Evolutionary conservation across 2,888 invertebrate genomes (phyloP).

Genomic region (Chrysomela aeneicollis): DNA sequence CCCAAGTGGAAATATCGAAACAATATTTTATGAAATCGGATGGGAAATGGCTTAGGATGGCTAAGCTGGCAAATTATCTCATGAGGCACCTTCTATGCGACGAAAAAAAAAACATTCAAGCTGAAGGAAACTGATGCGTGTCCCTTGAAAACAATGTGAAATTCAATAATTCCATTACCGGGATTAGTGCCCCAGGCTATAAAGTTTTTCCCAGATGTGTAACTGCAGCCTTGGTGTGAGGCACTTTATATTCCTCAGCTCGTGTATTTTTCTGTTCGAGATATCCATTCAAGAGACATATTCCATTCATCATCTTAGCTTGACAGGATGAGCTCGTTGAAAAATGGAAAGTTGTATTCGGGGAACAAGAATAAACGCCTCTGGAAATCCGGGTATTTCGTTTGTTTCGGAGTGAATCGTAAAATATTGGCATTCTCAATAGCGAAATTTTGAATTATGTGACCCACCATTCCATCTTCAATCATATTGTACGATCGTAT

Average conservation of each 20-base stretch:
- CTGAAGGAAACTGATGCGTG: not conserved
- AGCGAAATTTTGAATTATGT: not conserved
- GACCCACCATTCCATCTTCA: not conserved
- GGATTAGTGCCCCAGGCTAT: not conserved
- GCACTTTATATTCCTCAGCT: slow-evolving; percentile 5
- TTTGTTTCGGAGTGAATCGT: not conserved
- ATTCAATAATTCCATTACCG: not conserved
- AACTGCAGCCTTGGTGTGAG: not conserved
- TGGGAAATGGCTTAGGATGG: too few relatives aligned
- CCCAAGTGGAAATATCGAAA: too few relatives aligned
- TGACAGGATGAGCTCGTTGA: slow-evolving; percentile 6
- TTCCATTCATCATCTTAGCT: not conserved
- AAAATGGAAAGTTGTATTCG: slow-evolving; percentile 13
- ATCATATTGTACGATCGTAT: too few relatives aligned
- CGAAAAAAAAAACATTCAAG: not conserved
- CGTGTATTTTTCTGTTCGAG: slow-evolving; percentile 1
- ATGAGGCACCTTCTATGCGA: too few relatives aligned
- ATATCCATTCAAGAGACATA: not conserved
- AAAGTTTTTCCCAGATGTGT: slow-evolving; percentile 1
- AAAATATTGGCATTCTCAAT: not conserved
- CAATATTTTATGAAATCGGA: too few relatives aligned
- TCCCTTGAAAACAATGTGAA: slow-evolving; percentile 1
- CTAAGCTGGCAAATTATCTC: too few relatives aligned
- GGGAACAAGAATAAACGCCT: not conserved
- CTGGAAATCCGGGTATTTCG: not conserved